Evolutionary conservation across 2,888 invertebrate species (phyloP).

Genomic region (Polyommatus iphigenia): DNA sequence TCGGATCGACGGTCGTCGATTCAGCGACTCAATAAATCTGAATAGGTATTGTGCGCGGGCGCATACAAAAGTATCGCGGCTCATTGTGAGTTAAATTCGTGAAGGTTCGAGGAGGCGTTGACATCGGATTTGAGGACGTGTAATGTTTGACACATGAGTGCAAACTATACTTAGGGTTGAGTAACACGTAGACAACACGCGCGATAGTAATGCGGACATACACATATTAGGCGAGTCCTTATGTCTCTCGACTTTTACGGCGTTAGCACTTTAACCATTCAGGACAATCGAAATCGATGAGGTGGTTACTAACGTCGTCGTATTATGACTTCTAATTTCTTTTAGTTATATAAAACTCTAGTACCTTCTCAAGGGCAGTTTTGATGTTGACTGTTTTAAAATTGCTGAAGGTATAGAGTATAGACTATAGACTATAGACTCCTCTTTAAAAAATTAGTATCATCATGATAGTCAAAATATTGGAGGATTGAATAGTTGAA

Average conservation of each 20-base stretch:
- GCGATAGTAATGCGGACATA: neutral
- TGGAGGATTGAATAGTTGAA: too few relatives aligned
- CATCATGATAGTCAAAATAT: too few relatives aligned
- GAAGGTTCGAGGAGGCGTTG: constrained; percentile 61
- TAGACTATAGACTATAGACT: too few relatives aligned
- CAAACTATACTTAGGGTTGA: constrained; percentile 25
- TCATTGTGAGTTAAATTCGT: constrained; percentile 64
- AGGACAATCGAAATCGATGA: neutral
- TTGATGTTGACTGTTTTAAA: too few relatives aligned
- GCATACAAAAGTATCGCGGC: constrained; percentile 63
- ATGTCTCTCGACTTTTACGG: neutral
- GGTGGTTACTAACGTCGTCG: neutral
- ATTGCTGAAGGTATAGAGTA: too few relatives aligned
- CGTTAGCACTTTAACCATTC: neutral
- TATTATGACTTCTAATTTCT: neutral
- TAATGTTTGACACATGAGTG: constrained; percentile 42
- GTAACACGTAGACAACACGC: neutral
- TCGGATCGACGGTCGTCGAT: constrained; percentile 60
- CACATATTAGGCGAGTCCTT: neutral
- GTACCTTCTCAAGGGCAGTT: too few relatives aligned
- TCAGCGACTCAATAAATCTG: constrained; percentile 65
- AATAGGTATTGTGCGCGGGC: constrained; percentile 70
- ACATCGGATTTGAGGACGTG: constrained; percentile 56
- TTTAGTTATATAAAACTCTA: neutral
- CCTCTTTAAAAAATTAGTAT: too few relatives aligned